Evolutionary conservation across 1,140 invertebrate genomes (phyloP).

Genomic region (Drosophila chauvacae): DNA sequence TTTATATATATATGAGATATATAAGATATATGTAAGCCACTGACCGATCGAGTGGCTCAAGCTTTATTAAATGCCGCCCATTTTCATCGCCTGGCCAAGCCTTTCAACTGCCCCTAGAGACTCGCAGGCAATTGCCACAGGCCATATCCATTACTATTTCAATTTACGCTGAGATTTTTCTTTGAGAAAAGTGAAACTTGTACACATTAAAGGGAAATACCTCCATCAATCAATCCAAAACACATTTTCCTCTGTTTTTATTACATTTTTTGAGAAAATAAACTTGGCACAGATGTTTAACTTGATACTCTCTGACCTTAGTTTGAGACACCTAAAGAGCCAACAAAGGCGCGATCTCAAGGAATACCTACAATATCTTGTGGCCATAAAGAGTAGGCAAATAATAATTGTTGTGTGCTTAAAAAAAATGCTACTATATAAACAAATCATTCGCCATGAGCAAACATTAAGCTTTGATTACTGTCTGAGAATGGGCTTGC

Average conservation of each 20-base stretch:
- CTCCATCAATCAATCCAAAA: background rate
- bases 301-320: conserved; percentile 1
- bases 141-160: conserved; percentile 22
- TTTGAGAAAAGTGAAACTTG: conserved; percentile 18
- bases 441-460: conserved; percentile 9
- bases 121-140: conserved; percentile 16
- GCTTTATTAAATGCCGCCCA: conserved; percentile 29
- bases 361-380: conserved; percentile 3
- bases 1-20: conserved; percentile 34
- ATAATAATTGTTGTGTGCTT: conserved; percentile 22
- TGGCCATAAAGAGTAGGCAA: conserved; percentile 8
- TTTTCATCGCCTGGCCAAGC: conserved; percentile 29
- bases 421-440: conserved; percentile 36
- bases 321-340: background rate
- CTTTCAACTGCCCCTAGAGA: conserved; percentile 21
- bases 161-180: background rate
- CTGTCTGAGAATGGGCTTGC: conserved; percentile 9
- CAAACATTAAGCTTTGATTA: conserved; percentile 2
- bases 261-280: background rate
- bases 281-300: background rate
- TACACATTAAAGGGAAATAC: background rate
- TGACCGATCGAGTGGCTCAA: conserved; percentile 29
- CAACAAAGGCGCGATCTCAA: conserved; percentile 28
- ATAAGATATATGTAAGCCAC: conserved; percentile 13
- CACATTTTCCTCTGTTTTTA: background rate